Evolutionary conservation across 2,113 vertebrate species (phyloP), one percentile per base, ranked within the genome.

Genomic region (Aptenodytes patagonicus): DNA sequence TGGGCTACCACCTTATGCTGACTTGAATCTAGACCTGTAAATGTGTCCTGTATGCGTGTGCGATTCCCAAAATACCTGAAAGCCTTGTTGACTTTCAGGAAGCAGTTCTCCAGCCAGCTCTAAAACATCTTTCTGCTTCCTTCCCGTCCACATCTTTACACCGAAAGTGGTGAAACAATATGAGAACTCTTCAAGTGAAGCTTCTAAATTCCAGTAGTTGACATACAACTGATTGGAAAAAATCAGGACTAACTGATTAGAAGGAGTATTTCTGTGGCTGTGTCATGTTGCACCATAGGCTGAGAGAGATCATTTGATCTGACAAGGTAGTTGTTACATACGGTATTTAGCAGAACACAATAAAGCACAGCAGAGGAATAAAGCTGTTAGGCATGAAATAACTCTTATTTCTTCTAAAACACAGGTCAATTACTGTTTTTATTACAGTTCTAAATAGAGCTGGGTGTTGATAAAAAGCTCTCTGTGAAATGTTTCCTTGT

Each of bases 351-450:
- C 86, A 69, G 70, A 88, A 79, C 58, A 58, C 96, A 95, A 93
- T 88, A 90, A 91, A 95, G 61, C 75, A 68, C 77, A 47, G 51
- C 24, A 64, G 70, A 89, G 75, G 76, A 88, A 86, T 82, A 83
- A 96, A 94, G 90, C 87, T 90, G 80, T 93, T 96, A 70, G 83
- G 65, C 83, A 42, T 75, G 60, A 94, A 93, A 79, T 79, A 92
- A 80, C 85, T 93, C 84, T 69, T 61, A 88, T 54, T 89, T 94
- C 71, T 97, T 83, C 90, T 93, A 79, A 96, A 95, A 92, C 87
- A 29, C 19, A 87, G 88, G 92, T 95, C 97, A 95, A 85, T 96
- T 94, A 89, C 80, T 76, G 76, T 11, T 76, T 97, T 94, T 92
- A 94, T 96, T 96, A 57, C 71, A 66, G 60, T 44, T 95, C 84